Evolutionary conservation across 2,888 invertebrate genomes (phyloP), one percentile per base, ranked within the genome.

Genomic region (Parelbella ahira): DNA sequence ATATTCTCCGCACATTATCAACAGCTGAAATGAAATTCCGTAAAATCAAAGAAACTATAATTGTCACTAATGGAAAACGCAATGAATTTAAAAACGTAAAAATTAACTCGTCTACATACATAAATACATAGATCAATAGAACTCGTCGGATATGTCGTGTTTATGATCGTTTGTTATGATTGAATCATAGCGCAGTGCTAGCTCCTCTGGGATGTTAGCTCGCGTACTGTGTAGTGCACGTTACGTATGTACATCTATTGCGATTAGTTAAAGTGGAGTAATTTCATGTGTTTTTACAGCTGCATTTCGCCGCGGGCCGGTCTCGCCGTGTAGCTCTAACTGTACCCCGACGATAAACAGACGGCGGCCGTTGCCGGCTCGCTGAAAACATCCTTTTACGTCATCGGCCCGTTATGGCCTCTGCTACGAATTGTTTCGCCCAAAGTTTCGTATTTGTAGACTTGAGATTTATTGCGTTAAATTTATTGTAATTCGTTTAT

Each of bases 371-470:
- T 74, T 78, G 70, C 83, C 71, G 76, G 69, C 70, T 67, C 68
- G 83, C 76, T 81, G 83, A 84, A 86, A 84, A 86, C 86, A 86
- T 86, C 86, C 86, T 87, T 86, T 86, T 86, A 84, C 86, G 84
- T 86, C 84, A 87, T 81, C 83, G 55, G 58, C 69, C 65, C 67
- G 71, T 68, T 75, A 77, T 76, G 77, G 78, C 63, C 75, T 63
- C 63, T 58, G 58, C 70, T 62, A 63, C 63, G 62, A 66, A 60
- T 60, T 63, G 54, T 42, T 42, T 28, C 29, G 34, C 42, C 34
- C 58, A 60, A 51, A 53, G 49, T 55, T 56, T 45, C 52, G 54
- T 53, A 48, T 37, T 43, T 34, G 39, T 46, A 36, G 37, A 25
- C 23, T 30, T 34, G 30, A 32, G 39, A 38, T 39, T 45, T 50